A percentile compares a stretch with the other conserved stretches of the same genome.
Evolutionary conservation across 2,888 invertebrate species (phyloP).

Genomic region (Cryptus armator): DNA sequence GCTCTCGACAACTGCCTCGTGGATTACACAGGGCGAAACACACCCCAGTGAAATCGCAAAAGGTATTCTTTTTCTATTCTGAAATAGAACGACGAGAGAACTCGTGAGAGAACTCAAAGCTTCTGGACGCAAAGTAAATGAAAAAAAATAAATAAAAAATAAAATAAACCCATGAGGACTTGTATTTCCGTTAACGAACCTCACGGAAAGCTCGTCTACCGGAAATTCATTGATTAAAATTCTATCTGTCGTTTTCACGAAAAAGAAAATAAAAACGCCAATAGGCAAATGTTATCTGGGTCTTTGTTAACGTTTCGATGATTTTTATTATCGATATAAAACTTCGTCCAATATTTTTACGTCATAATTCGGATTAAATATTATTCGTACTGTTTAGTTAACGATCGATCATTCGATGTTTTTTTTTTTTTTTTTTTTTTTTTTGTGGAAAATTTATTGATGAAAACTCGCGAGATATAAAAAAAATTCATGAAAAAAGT

Average conservation of each 20-base stretch:
- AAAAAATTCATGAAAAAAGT: no score
- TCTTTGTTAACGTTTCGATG: no score
- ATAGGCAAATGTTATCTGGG: no score
- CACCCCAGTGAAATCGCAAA: slow-evolving; percentile 49
- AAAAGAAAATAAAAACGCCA: neutral
- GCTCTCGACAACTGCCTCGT: slow-evolving; percentile 25
- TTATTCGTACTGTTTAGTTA: no score
- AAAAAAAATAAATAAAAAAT: slow-evolving; percentile 4
- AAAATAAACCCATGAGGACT: slow-evolving; percentile 17
- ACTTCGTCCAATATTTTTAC: no score
- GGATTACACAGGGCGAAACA: slow-evolving; percentile 30
- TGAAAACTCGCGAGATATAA: neutral
- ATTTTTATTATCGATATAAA: no score
- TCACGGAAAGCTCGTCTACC: slow-evolving; percentile 27
- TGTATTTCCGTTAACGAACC: slow-evolving; percentile 64
- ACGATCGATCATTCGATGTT: neutral
- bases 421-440: neutral
- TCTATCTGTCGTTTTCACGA: neutral
- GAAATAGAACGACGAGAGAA: slow-evolving; percentile 32
- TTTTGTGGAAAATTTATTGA: slow-evolving; percentile 2
- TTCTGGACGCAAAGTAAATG: slow-evolving; percentile 23
- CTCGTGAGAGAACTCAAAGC: slow-evolving; percentile 51
- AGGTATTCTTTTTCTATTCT: slow-evolving; percentile 38
- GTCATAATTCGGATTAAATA: no score
- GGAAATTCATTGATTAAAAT: slow-evolving; percentile 56